Conservation (phyloP, 2,888 invertebrate genomes). For the Pseudococcus jackbeardsleyi region DNA sequence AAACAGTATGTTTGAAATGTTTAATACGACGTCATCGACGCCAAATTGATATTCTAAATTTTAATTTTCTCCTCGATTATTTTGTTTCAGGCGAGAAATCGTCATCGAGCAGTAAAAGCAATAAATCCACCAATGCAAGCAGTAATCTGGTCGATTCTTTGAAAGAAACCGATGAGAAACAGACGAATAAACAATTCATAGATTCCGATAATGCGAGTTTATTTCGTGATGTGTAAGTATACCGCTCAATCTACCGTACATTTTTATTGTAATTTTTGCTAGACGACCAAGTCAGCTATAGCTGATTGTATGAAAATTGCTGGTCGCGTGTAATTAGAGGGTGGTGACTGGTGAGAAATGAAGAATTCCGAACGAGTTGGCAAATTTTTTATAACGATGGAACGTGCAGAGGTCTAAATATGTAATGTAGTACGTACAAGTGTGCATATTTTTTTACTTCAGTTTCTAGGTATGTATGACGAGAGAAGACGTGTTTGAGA, state of each 20-base stretch:
- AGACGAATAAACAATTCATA: slow-evolving; percentile 46
- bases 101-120: not conserved
- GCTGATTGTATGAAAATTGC: no score
- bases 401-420: not conserved
- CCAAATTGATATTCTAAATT: not conserved
- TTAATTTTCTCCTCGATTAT: not conserved
- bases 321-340: no score
- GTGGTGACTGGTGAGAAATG: not conserved
- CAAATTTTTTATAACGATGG: not conserved
- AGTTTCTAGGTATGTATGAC: not conserved
- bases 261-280: no score
- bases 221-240: slow-evolving; percentile 56
- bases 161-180: slow-evolving; percentile 56
- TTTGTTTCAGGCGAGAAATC: slow-evolving; percentile 60
- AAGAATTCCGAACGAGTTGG: not conserved
- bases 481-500: not conserved
- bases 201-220: slow-evolving; percentile 49
- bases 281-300: no score
- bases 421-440: not conserved
- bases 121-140: slow-evolving; percentile 13
- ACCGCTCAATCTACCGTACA: not conserved
- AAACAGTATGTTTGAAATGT: not conserved
- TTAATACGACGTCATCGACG: not conserved
- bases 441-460: not conserved
- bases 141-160: slow-evolving; percentile 53